A percentile compares a stretch with the other conserved stretches of the same genome.
Conservation (phyloP, 2,888 invertebrate species). For the Philopedon plagiatum region DNA sequence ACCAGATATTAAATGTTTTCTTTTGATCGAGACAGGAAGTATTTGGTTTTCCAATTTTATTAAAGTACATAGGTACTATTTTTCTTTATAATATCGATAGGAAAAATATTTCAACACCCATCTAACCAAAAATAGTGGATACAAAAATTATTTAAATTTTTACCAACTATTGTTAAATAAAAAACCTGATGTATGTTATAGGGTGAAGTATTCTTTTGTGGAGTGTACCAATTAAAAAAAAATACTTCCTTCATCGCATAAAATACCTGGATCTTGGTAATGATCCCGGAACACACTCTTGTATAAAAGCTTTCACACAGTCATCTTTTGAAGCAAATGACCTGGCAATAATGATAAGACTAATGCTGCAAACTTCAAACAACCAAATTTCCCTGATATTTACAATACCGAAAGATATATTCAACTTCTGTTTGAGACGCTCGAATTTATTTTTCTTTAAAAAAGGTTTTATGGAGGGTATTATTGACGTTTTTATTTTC, state of each 20-base stretch:
- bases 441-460: constrained; percentile 24
- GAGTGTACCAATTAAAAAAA: no score
- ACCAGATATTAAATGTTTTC: constrained; percentile 5
- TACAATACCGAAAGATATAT: constrained; percentile 32
- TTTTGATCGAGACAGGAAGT: background rate
- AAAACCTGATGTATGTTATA: no score
- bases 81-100: no score
- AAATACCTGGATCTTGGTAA: no score
- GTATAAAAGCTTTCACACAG: constrained; percentile 30
- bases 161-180: no score
- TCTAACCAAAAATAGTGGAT: no score
- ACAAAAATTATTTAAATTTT: no score
- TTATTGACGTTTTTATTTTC: background rate
- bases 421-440: constrained; percentile 38
- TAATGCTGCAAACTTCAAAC: constrained; percentile 44
- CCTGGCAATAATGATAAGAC: constrained; percentile 36
- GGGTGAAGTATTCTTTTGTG: no score
- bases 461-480: constrained; percentile 11
- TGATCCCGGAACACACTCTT: constrained; percentile 33
- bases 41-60: background rate
- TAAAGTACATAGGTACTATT: no score
- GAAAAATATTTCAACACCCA: no score
- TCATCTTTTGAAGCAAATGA: constrained; percentile 39
- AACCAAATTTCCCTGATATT: constrained; percentile 43
- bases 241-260: no score